Evolutionary conservation across 2,797 vertebrate species (phyloP).

Genomic region (Babyrousa celebensis): DNA sequence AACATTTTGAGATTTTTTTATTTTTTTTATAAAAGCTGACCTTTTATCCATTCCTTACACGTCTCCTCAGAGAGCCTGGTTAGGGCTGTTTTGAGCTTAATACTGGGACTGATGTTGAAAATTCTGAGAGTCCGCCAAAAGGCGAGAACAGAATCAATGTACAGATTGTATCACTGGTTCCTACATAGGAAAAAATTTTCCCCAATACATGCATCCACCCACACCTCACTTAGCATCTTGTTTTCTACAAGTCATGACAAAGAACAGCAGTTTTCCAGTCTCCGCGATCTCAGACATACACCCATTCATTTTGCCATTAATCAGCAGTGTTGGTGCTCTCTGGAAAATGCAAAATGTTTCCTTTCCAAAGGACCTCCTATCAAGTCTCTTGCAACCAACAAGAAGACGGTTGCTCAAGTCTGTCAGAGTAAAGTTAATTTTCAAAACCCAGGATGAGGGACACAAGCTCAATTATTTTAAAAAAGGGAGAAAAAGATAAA

Average conservation of each 20-base stretch:
- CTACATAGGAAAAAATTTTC: conserved; percentile 92
- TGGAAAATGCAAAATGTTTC: conserved; percentile 44
- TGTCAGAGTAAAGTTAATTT: not conserved
- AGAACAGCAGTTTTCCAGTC: conserved; percentile 72
- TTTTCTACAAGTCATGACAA: conserved; percentile 86
- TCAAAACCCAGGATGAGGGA: not conserved
- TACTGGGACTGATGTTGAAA: conserved; percentile 87
- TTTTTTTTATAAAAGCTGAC: conserved; percentile 90
- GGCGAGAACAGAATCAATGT: conserved; percentile 92
- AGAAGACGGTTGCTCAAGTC: not conserved
- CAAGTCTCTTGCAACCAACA: not conserved
- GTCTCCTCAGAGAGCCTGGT: conserved; percentile 80
- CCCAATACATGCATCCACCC: conserved; percentile 91
- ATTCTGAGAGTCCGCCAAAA: conserved; percentile 89
- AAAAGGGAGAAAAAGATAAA: conserved; percentile 4
- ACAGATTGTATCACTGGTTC: conserved; percentile 92
- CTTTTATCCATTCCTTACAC: conserved; percentile 91
- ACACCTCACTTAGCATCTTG: conserved; percentile 92
- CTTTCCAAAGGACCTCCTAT: conserved; percentile 69
- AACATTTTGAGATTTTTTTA: conserved; percentile 57
- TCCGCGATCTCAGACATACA: conserved; percentile 59
- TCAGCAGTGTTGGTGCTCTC: conserved; percentile 45
- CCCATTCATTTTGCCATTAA: conserved; percentile 50
- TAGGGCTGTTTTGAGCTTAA: conserved; percentile 82
- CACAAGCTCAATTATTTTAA: not conserved